Conservation (phyloP, 1,140 invertebrate species). For the Pogonomyrmex californicus region DNA sequence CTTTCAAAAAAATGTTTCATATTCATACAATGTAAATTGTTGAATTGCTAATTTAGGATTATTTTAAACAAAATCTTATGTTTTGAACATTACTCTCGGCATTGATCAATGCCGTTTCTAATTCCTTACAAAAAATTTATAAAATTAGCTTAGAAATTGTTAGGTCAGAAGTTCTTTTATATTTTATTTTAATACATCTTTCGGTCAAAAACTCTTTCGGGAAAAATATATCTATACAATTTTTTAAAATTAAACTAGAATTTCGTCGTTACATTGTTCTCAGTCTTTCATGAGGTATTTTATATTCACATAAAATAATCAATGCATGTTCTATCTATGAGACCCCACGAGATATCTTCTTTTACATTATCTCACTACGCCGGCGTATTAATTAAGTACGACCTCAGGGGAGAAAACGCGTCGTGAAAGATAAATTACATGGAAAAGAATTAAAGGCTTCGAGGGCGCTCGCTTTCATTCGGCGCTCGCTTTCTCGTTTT, state of each 20-base stretch:
- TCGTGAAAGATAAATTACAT: slow-evolving; percentile 47
- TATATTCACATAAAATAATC: slow-evolving; percentile 24
- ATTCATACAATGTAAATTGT: slow-evolving; percentile 1
- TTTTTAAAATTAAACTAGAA: slow-evolving; percentile 4
- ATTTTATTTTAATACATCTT: background rate
- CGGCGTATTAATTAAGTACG: slow-evolving; percentile 32
- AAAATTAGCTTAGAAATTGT: too few relatives aligned
- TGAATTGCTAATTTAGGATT: too few relatives aligned
- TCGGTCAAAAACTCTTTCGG: background rate
- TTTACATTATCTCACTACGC: slow-evolving; percentile 24
- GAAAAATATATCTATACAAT: background rate
- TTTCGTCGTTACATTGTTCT: background rate
- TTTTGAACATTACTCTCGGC: background rate
- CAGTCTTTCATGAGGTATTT: background rate
- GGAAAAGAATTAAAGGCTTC: slow-evolving; percentile 45
- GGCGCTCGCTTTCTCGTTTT: slow-evolving; percentile 24
- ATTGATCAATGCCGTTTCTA: too few relatives aligned
- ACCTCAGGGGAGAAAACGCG: background rate
- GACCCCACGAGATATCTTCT: slow-evolving; percentile 1
- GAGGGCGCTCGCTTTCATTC: background rate
- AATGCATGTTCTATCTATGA: slow-evolving; percentile 1
- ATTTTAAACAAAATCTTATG: too few relatives aligned
- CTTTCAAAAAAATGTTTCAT: background rate
- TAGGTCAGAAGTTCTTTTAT: background rate
- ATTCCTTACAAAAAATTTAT: too few relatives aligned